Conservation (phyloP, 1,140 invertebrate species). For the Caenorhabditis latens region DNA sequence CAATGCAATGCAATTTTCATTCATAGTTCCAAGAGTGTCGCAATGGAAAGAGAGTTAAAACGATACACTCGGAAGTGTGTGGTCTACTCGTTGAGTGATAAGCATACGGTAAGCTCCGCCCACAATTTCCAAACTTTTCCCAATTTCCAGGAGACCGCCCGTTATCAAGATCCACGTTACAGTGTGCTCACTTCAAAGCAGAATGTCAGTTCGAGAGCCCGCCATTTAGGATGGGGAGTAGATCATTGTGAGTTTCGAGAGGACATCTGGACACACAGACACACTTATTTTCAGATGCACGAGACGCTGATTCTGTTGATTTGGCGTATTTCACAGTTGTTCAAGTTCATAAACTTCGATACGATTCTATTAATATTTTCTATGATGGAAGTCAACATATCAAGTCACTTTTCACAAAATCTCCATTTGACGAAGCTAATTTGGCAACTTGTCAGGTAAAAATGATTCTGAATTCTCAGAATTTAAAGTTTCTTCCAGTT, state of each 20-base stretch:
- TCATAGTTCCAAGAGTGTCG: conserved; percentile 11
- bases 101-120: neutral
- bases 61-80: conserved; percentile 26
- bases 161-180: conserved; percentile 34
- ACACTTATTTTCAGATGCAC: neutral
- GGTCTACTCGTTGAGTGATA: conserved; percentile 31
- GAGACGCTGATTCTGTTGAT: conserved; percentile 24
- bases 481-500: neutral
- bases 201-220: neutral
- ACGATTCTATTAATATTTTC: conserved; percentile 40
- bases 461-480: neutral
- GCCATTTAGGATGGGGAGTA: conserved; percentile 43
- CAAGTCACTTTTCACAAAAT: conserved; percentile 9
- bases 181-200: conserved; percentile 33
- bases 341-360: conserved; percentile 40
- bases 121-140: neutral
- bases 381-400: conserved; percentile 46
- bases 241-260: conserved; percentile 18
- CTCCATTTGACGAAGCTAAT: conserved; percentile 31
- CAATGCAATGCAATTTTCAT: conserved; percentile 29
- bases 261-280: too few relatives aligned
- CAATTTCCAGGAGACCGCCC: conserved; percentile 14
- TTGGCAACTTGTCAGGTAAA: conserved; percentile 31
- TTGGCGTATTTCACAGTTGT: conserved; percentile 34
- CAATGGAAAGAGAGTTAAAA: conserved; percentile 42